A percentile compares a stretch with the other conserved stretches of the same genome.
phyloP scores from a whole-genome alignment of 2,888 invertebrate species.

The Diarsia dahlii region DNA sequence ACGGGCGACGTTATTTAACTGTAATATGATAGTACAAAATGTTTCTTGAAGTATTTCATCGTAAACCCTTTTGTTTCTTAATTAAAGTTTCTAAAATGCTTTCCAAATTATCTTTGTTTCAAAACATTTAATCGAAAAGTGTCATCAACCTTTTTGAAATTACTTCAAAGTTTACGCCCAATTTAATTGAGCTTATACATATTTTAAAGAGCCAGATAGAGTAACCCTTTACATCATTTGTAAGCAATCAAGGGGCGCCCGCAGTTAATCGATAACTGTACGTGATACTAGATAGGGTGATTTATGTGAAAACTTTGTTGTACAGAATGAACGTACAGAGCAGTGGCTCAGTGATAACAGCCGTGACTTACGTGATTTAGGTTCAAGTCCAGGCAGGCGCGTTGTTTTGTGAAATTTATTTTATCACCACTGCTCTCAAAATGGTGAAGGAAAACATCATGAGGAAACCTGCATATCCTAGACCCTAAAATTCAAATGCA shows the following conservation, averaged over 20 bases:
- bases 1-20: constrained; percentile 9
- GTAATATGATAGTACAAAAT: not conserved
- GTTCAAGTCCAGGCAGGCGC: not conserved
- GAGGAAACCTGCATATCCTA: no score
- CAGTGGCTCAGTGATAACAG: not conserved
- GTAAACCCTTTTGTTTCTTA: not conserved
- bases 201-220: constrained; percentile 43
- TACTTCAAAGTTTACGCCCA: constrained; percentile 11
- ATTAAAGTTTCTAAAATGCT: not conserved
- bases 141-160: constrained; percentile 11
- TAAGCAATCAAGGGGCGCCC: constrained; percentile 36
- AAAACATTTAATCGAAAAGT: not conserved
- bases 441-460: no score
- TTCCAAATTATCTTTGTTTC: not conserved
- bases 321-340: constrained; percentile 72
- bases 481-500: no score
- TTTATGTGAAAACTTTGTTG: constrained; percentile 45
- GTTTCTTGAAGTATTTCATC: not conserved
- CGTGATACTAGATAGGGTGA: constrained; percentile 51
- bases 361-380: not conserved
- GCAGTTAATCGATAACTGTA: constrained; percentile 41
- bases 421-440: no score
- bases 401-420: not conserved
- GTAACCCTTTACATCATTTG: constrained; percentile 45
- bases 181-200: constrained; percentile 36